Base-by-base conservation (phyloP, 1,140 invertebrate species). In the Globodera rostochiensis region DNA sequence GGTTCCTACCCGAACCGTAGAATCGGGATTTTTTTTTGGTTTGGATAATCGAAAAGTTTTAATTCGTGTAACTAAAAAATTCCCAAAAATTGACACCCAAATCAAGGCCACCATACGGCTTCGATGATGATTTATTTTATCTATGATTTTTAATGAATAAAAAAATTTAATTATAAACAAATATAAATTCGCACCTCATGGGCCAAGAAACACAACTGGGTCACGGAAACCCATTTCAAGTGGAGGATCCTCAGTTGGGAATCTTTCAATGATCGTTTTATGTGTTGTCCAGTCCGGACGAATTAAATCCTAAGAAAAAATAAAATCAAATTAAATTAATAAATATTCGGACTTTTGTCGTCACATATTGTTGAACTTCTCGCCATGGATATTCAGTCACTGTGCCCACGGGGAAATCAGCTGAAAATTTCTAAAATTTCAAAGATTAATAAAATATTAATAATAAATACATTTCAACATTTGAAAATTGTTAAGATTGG, bases 191-290 rank as follows among this genome's bases (percentile, higher is more conserved):
- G 0, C 57, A 60, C 57, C 74, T n/a, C 53, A 15, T 21, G 74
- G 74, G 6, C 74, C 50, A 57, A 75, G 15, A 47, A 75, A 75
- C 15, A 75, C 74, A 57, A 64, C 66, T 6, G 74, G 74, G 8
- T 75, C 74, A 64, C 74, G 57, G 46, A 75, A 75, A 21, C 66
- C 49, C 9, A 1, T 60, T 13, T 8, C 57, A 60, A 60, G 57
- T n/a, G 9, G 11, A 15, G 57, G 57, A 11, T 15, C 4, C 19
- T 60, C 57, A 60, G 57, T 19, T 60, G 57, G 57, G 15, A 60
- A 19, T 13, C 57, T 11, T 60, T 60, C 57, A 15, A 15, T 60
- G 57, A 60, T 60, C 19, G 15, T 60, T 60, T 60, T 60, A 6
- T 60, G 11, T 11, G 57, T 60, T 13, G 9, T 60, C 57, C 57